phyloP scores from a whole-genome alignment of 1,140 invertebrate genomes.

The Hormaphis cornu region DNA sequence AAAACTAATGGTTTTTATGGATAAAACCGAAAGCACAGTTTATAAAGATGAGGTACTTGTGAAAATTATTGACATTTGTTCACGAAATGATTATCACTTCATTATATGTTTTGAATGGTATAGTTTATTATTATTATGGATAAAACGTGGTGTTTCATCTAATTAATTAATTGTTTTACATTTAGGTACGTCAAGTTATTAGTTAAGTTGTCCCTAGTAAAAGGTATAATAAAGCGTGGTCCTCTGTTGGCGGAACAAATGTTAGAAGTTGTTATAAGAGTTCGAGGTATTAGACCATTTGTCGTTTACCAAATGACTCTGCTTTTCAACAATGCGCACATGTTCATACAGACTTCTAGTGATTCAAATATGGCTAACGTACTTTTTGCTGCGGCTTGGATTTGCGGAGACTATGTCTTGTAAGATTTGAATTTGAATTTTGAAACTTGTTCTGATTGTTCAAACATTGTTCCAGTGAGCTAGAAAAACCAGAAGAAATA shows the following conservation, averaged over 20 bases:
- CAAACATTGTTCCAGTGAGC: conserved; percentile 35
- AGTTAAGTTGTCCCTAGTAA: conserved; percentile 91
- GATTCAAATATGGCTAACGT: conserved; percentile 56
- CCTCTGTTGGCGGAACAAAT: conserved; percentile 83
- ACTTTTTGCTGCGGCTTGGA: conserved; percentile 88
- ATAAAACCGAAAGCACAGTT: conserved; percentile 89
- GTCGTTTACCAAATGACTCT: conserved; percentile 83
- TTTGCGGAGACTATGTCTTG: conserved; percentile 94
- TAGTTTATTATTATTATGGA: not conserved
- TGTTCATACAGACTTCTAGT: conserved; percentile 43
- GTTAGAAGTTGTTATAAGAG: conserved; percentile 93
- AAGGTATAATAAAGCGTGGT: conserved; percentile 93
- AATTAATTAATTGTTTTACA: conserved; percentile 1
- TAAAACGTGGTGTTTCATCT: not conserved
- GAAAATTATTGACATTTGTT: conserved; percentile 97
- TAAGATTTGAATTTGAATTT: conserved; percentile 47
- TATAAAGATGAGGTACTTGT: conserved; percentile 92
- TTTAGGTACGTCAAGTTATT: conserved; percentile 89
- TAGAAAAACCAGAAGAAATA: conserved; percentile 37
- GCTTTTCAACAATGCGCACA: conserved; percentile 62
- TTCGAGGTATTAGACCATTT: conserved; percentile 85
- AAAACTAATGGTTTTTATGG: conserved; percentile 96
- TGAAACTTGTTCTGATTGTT: conserved; percentile 45
- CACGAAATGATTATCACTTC: conserved; percentile 98
- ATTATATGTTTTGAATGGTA: conserved; percentile 99